Evolutionary conservation across 1,140 invertebrate species (phyloP), one percentile per base, ranked within the genome.

Genomic region (Sycophila sp.): DNA sequence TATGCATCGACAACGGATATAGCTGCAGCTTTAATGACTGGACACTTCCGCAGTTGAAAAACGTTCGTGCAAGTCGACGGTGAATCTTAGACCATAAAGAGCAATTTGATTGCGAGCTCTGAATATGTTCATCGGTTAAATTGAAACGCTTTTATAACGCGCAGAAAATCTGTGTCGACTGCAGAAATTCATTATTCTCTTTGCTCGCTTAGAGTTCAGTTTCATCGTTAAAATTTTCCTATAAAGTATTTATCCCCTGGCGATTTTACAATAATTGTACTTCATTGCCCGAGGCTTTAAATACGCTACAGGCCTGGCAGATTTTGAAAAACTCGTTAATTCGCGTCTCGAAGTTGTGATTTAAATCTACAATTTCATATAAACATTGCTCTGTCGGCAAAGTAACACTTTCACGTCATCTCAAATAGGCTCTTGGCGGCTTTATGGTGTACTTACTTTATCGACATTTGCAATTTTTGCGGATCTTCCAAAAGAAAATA

Each of bases 51-150:
- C n/a, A n/a, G n/a, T n/a, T n/a, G n/a, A n/a, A n/a, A n/a, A n/a
- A n/a, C n/a, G n/a, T n/a, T n/a, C n/a, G n/a, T n/a, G n/a, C n/a
- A n/a, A n/a, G 8, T 19, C 34, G 4, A 11, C 4, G 13, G 28
- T 53, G 5, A 64, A 26, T 47, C 26, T 49, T 55, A 49, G 15
- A 36, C 7, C 30, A 38, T 58, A 28, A 4, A 15, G 28, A 40
- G 13, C 32, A 40, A 71, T 71, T 71, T 65, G 55, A 71, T 71
- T 65, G 22, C 24, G 10, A 71, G 60, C 53, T 53, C 49, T 26
- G 30, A 15, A 32, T 56, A 58, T 49, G 22, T 17, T 24, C 59
- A 24, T 11, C 26, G 42, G n/a, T n/a, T n/a, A 45, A 19, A 36
- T 6, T 28, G 28, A 56, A 42, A 67, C 22, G 17, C n/a, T 47